phyloP scores from a whole-genome alignment of 2,113 vertebrate genomes.

The Pterocles orientalis region DNA sequence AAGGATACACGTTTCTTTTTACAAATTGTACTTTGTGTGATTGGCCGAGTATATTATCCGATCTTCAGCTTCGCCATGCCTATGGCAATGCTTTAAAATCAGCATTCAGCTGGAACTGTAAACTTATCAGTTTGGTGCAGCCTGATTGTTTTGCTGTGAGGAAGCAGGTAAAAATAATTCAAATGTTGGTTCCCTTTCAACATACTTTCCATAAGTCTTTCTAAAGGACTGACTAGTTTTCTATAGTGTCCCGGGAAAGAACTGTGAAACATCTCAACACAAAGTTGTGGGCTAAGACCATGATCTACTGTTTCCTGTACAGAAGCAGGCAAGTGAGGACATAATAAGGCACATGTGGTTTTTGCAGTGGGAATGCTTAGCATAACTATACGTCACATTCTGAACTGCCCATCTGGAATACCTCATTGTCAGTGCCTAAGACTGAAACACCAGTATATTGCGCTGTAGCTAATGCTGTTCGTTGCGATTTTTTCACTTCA shows the following conservation, averaged over 20 bases:
- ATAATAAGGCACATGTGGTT: neutral
- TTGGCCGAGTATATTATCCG: neutral
- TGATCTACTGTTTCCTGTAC: neutral
- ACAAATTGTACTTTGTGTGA: neutral
- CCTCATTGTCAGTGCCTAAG: neutral
- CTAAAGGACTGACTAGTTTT: neutral
- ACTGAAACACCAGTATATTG: neutral
- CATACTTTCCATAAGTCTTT: neutral
- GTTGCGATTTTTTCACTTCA: neutral
- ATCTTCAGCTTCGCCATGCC: neutral
- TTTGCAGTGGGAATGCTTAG: neutral
- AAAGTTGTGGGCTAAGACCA: neutral
- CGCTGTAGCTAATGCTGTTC: neutral
- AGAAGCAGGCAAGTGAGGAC: neutral
- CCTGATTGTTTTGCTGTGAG: neutral
- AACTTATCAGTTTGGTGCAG: neutral
- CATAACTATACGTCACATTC: neutral
- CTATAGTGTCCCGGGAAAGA: neutral
- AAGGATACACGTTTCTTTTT: neutral
- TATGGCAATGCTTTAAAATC: neutral
- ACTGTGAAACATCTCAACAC: neutral
- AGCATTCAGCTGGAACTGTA: neutral
- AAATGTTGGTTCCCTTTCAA: neutral
- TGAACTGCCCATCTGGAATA: neutral
- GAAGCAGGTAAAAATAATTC: neutral